Conservation (phyloP, 1,140 invertebrate species). For the Euwallacea similis region DNA sequence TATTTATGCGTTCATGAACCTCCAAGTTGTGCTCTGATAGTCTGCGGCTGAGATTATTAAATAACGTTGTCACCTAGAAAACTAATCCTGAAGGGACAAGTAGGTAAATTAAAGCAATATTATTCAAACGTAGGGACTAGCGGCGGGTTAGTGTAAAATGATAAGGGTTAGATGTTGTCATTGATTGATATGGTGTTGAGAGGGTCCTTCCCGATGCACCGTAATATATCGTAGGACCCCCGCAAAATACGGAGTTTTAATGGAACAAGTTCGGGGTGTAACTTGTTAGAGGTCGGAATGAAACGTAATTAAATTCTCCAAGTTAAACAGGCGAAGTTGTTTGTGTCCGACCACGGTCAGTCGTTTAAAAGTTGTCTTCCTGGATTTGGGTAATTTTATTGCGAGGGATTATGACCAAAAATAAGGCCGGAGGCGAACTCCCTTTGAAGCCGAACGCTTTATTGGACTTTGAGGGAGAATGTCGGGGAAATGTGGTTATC, state of each 20-base stretch:
- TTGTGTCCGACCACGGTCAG: slow-evolving; percentile 8
- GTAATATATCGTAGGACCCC: slow-evolving; percentile 25
- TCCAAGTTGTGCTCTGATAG: no score
- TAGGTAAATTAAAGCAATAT: slow-evolving; percentile 13
- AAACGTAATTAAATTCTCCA: slow-evolving; percentile 29
- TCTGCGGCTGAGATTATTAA: no score
- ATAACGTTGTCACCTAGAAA: no score
- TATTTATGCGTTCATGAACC: no score
- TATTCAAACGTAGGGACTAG: slow-evolving; percentile 17
- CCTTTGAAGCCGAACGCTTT: neutral
- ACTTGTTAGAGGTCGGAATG: slow-evolving; percentile 10
- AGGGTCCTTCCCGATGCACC: slow-evolving; percentile 11
- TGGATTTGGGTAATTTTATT: neutral
- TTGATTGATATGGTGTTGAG: slow-evolving; percentile 33
- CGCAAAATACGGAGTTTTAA: slow-evolving; percentile 29
- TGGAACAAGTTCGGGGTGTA: slow-evolving; percentile 32
- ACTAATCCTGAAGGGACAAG: no score
- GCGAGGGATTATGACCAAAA: neutral
- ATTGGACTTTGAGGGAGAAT: no score
- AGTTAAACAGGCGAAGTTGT: slow-evolving; percentile 13
- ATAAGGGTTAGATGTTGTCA: slow-evolving; percentile 24
- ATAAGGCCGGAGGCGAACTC: neutral
- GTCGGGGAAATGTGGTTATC: no score
- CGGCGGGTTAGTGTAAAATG: slow-evolving; percentile 12
- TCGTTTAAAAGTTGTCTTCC: slow-evolving; percentile 6